Evolutionary conservation across 2,888 invertebrate species (phyloP), one percentile per base, ranked within the genome.

Genomic region (Artemia sp.): DNA sequence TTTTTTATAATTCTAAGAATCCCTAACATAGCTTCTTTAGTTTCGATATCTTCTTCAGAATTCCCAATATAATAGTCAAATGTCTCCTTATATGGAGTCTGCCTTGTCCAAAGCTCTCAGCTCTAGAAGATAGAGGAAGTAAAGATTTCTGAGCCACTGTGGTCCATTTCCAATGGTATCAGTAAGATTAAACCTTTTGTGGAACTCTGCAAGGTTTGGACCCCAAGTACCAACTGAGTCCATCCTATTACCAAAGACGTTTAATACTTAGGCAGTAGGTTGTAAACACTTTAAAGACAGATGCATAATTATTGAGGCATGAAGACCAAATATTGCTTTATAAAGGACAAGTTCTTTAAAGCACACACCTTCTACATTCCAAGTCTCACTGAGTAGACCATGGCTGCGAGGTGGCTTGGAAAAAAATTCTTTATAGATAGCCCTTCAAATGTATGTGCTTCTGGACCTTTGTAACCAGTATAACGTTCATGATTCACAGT

Each of bases 261-360:
- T 24, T 3, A 4, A 24, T 24, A 24, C 4, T 24, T 24, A 2
- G 24, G 24, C 24, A 24, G 24, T 24, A 71, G 88, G 87, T 67
- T 92, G 78, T 73, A 95, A 85, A 82, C 90, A 96, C 76, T 93
- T 88, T 0, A 94, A 86, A 76, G 89, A 89, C 67, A 99, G 82
- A 78, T 98, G 98, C 73, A 96, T 90, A 76, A 96, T 98, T 73
- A 99, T 99, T 77, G 96, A 97, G 2, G 92, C 84, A 78, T 99
- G 98, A 70, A 99, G 82, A 2, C 98, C 98, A 8, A 97, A 98
- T 72, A 99, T 84, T n/a, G 93, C 87, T 75, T 97, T 85, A 78
- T 96, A 97, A 80, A 99, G 99, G 1, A 89, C 92, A 73, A 97
- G 83, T 78, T 98, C 96, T 77, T 99, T 98, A 75, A 98, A 81